phyloP scores from a whole-genome alignment of 2,113 vertebrate genomes.

The Tonatia bakeri region DNA sequence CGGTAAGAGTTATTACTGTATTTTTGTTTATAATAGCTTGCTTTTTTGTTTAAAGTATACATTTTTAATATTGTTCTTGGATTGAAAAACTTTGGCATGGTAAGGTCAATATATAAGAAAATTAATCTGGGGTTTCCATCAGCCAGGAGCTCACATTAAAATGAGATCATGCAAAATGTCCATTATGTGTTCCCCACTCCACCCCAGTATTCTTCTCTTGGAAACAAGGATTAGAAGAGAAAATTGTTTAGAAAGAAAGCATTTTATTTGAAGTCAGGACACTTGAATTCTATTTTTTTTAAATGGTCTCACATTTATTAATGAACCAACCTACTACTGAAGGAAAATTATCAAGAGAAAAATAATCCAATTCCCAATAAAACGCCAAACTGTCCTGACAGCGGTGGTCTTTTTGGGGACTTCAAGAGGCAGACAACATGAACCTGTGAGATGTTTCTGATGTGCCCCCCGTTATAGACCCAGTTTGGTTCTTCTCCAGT shows the following conservation, averaged over 20 bases:
- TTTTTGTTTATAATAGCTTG: background rate
- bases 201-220: background rate
- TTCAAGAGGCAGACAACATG: too few relatives aligned
- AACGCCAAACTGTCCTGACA: too few relatives aligned
- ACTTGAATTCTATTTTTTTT: background rate
- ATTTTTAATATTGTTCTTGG: background rate
- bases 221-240: background rate
- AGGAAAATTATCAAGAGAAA: too few relatives aligned
- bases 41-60: background rate
- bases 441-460: too few relatives aligned
- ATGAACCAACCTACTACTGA: too few relatives aligned
- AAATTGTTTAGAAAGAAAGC: background rate
- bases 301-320: too few relatives aligned
- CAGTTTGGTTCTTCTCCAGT: too few relatives aligned
- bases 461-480: too few relatives aligned
- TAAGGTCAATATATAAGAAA: background rate
- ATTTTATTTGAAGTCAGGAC: background rate
- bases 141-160: background rate
- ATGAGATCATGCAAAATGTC: background rate
- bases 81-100: background rate
- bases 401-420: too few relatives aligned
- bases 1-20: background rate
- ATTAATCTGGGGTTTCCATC: background rate
- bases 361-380: too few relatives aligned
- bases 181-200: background rate